A percentile compares a stretch with the other conserved stretches of the same genome.
Conservation (phyloP, 2,113 vertebrate genomes). For the Prochilodus magdalenae region DNA sequence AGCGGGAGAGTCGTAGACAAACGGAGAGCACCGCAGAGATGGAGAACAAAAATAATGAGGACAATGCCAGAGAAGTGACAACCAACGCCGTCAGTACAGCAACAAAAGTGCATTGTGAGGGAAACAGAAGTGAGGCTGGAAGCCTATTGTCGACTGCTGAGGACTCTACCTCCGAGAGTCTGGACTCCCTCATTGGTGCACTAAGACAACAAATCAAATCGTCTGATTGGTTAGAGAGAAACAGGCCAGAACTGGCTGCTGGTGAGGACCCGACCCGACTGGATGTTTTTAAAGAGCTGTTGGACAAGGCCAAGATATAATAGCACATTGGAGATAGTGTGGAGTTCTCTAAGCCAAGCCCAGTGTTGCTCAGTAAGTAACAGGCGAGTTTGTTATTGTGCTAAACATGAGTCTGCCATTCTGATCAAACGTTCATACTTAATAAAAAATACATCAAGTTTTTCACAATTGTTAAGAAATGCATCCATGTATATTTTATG, state of each 20-base stretch:
- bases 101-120: conserved; percentile 70
- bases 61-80: conserved; percentile 61
- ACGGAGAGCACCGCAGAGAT: conserved; percentile 57
- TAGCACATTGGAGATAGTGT: background rate
- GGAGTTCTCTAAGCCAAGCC: background rate
- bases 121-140: conserved; percentile 62
- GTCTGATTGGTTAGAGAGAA: conserved; percentile 85
- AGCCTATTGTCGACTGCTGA: conserved; percentile 62
- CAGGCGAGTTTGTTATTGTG: background rate
- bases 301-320: conserved; percentile 80
- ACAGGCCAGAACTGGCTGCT: conserved; percentile 80
- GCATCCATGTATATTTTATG: background rate
- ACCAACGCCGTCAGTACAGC: conserved; percentile 33
- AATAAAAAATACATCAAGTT: conserved; percentile 7
- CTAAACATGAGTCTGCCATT: background rate
- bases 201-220: conserved; percentile 82
- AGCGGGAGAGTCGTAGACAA: conserved; percentile 39
- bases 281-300: conserved; percentile 83
- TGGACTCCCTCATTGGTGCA: conserved; percentile 80
- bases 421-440: background rate
- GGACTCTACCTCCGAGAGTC: conserved; percentile 70
- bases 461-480: background rate
- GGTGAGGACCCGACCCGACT: conserved; percentile 85
- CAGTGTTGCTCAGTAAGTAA: background rate
- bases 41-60: conserved; percentile 64